Evolutionary conservation across 2,113 vertebrate genomes (phyloP).

Genomic region (Phasianus colchicus): DNA sequence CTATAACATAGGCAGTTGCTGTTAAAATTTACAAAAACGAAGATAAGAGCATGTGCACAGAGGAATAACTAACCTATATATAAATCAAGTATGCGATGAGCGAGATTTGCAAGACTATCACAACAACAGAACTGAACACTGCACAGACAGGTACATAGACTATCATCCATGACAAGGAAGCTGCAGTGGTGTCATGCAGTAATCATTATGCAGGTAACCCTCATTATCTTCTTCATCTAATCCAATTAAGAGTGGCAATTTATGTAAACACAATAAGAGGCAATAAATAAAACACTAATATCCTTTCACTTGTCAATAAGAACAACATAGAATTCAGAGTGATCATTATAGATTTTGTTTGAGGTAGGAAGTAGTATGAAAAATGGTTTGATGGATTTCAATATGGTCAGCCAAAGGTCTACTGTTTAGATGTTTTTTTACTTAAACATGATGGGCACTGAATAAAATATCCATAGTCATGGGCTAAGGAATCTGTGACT

Average conservation of each 20-base stretch:
- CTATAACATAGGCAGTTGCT: neutral
- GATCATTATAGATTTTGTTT: neutral
- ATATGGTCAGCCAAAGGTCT: neutral
- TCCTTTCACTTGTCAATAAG: neutral
- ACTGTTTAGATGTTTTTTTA: neutral
- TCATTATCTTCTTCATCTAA: neutral
- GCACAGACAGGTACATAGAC: too few species aligned
- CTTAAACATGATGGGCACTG: neutral
- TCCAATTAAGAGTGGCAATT: neutral
- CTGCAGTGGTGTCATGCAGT: neutral
- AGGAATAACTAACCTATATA: neutral
- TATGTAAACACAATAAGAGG: neutral
- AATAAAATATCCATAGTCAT: neutral
- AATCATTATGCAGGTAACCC: neutral
- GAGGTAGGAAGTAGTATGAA: neutral
- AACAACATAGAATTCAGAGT: neutral
- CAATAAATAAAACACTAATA: neutral
- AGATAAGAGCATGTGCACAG: neutral
- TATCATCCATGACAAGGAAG: neutral
- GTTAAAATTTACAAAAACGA: neutral
- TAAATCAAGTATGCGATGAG: neutral
- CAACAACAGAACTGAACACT: neutral
- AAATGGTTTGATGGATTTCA: neutral
- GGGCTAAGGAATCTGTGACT: neutral
- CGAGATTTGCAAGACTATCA: neutral